Conservation (phyloP, 2,888 invertebrate species). For the Agonopterix arenella region DNA sequence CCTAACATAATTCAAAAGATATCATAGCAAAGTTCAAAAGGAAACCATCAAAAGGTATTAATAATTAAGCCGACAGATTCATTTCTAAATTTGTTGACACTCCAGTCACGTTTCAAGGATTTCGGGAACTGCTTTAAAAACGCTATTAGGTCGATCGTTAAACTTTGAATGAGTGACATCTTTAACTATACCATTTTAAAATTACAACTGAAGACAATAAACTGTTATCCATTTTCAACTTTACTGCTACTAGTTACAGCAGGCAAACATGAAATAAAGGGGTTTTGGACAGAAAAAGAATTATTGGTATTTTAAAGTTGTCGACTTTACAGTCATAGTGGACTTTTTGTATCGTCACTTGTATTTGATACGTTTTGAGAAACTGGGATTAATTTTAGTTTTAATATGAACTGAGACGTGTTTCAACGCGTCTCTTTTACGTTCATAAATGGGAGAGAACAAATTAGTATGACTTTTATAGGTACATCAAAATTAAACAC, state of each 20-base stretch:
- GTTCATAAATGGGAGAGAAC: constrained; percentile 31
- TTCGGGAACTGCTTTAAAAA: constrained; percentile 70
- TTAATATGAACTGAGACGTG: constrained; percentile 50
- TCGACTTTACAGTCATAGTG: constrained; percentile 54
- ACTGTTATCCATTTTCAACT: constrained; percentile 3
- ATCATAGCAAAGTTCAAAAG: constrained; percentile 56
- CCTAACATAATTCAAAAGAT: not conserved
- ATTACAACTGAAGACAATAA: constrained; percentile 4
- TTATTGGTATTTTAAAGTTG: constrained; percentile 47
- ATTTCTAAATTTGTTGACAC: constrained; percentile 70
- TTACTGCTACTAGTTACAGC: not conserved
- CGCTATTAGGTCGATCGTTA: constrained; percentile 73
- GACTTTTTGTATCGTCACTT: constrained; percentile 65
- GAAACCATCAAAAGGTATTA: constrained; percentile 49
- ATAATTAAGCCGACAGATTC: constrained; percentile 59
- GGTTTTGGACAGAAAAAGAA: constrained; percentile 5
- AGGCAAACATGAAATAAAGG: not conserved
- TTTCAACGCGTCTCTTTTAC: constrained; percentile 30
- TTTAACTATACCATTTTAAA: constrained; percentile 40
- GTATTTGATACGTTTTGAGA: constrained; percentile 63
- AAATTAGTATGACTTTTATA: constrained; percentile 37
- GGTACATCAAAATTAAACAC: constrained; percentile 3
- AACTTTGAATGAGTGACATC: constrained; percentile 74
- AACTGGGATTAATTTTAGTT: constrained; percentile 62
- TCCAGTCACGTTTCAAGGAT: constrained; percentile 71